Conservation (phyloP, 2,113 vertebrate species). For the Leuciscus idus region DNA sequence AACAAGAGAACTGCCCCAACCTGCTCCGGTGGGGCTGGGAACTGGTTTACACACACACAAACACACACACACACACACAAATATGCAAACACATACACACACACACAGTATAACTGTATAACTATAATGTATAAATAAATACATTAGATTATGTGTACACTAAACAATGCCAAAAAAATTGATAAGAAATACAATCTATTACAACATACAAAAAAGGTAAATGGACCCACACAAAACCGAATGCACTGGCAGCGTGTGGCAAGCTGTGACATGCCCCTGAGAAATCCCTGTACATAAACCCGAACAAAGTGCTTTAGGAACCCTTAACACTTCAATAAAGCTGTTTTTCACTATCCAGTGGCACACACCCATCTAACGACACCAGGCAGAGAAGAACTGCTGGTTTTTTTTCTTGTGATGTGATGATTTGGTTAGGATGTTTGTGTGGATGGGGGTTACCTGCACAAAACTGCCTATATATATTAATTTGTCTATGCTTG, state of each 20-base stretch:
- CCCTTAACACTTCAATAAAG: conserved; percentile 2
- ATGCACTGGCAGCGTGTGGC: not conserved
- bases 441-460: not conserved
- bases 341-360: conserved; percentile 17
- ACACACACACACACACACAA: not conserved
- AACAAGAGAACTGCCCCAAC: conserved; percentile 59
- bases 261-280: conserved; percentile 21
- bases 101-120: not conserved
- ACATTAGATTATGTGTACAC: not conserved
- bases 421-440: not conserved
- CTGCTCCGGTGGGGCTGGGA: conserved; percentile 41
- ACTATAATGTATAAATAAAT: not conserved
- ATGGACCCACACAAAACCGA: not conserved
- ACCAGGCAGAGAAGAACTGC: not conserved
- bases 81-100: not conserved
- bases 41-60: conserved; percentile 27
- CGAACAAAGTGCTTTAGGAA: conserved; percentile 24
- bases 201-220: not conserved
- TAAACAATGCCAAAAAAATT: not conserved
- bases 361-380: not conserved
- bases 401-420: not conserved
- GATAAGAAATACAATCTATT: not conserved
- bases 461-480: not conserved
- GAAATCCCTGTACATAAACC: conserved; percentile 18
- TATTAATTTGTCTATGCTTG: not conserved